Conservation (phyloP, 2,113 vertebrate genomes). For the Spea multiplicata region DNA sequence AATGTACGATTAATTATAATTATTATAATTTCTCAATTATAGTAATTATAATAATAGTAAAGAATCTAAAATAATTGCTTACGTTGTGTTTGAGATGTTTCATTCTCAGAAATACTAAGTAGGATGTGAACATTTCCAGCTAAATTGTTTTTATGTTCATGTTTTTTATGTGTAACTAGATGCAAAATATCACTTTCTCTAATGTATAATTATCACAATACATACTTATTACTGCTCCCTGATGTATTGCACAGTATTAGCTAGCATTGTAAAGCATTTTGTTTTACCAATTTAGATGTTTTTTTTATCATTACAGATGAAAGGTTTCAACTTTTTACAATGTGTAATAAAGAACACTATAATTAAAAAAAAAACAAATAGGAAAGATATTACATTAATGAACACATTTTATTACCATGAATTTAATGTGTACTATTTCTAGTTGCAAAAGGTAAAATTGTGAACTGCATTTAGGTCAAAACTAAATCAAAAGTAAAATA, state of each 20-base stretch:
- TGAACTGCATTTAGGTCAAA: too few relatives aligned
- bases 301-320: slow-evolving; percentile 58
- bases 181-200: slow-evolving; percentile 66
- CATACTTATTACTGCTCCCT: slow-evolving; percentile 78
- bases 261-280: slow-evolving; percentile 83
- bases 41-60: too few relatives aligned
- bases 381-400: too few relatives aligned
- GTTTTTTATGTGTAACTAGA: slow-evolving; percentile 62
- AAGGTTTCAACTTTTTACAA: slow-evolving; percentile 56
- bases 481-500: too few relatives aligned
- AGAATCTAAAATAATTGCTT: too few relatives aligned
- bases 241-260: slow-evolving; percentile 89
- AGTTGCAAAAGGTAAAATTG: too few relatives aligned
- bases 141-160: slow-evolving; percentile 50
- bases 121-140: slow-evolving; percentile 43
- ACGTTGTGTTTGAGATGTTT: too few relatives aligned
- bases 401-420: too few relatives aligned
- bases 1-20: too few relatives aligned
- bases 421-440: too few relatives aligned
- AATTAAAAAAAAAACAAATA: too few relatives aligned
- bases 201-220: slow-evolving; percentile 78
- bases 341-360: not conserved
- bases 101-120: not conserved
- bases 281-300: slow-evolving; percentile 68
- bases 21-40: too few relatives aligned